Conservation (phyloP, 2,113 vertebrate species). For the Ginglymostoma cirratum region DNA sequence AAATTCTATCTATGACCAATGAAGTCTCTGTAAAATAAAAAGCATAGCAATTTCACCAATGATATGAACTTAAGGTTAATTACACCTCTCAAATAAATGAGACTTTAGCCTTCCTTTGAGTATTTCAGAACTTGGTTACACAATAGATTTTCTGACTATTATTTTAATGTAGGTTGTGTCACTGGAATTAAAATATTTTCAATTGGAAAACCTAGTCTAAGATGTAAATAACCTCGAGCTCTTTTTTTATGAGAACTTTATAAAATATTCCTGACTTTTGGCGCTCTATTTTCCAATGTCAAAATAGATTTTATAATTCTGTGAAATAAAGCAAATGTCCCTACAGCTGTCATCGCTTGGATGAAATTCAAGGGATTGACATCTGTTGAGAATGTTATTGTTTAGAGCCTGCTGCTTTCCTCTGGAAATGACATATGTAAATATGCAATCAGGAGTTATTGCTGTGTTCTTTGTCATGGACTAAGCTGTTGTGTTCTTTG, state of each 20-base stretch:
- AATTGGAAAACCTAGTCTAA: not conserved
- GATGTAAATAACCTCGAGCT: not conserved
- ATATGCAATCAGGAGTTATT: not conserved
- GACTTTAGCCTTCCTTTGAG: not conserved
- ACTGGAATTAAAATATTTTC: not conserved
- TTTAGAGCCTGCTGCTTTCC: not conserved
- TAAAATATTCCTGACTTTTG: not conserved
- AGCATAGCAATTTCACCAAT: not conserved
- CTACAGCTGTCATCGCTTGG: not conserved
- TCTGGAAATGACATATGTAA: conserved; percentile 10
- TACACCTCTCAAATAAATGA: not conserved
- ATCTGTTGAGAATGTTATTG: not conserved
- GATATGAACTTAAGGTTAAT: not conserved
- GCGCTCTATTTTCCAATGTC: not conserved
- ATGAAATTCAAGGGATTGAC: not conserved
- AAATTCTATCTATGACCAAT: not conserved
- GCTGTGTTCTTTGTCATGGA: not conserved
- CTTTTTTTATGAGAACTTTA: not conserved
- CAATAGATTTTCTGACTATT: not conserved
- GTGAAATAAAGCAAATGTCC: not conserved
- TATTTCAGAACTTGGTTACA: not conserved
- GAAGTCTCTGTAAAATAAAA: not conserved
- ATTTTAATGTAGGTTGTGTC: not conserved
- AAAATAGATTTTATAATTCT: not conserved
- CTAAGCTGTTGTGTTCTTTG: not conserved